phyloP scores from a whole-genome alignment of 2,888 invertebrate species.

The Artemia sp. region DNA sequence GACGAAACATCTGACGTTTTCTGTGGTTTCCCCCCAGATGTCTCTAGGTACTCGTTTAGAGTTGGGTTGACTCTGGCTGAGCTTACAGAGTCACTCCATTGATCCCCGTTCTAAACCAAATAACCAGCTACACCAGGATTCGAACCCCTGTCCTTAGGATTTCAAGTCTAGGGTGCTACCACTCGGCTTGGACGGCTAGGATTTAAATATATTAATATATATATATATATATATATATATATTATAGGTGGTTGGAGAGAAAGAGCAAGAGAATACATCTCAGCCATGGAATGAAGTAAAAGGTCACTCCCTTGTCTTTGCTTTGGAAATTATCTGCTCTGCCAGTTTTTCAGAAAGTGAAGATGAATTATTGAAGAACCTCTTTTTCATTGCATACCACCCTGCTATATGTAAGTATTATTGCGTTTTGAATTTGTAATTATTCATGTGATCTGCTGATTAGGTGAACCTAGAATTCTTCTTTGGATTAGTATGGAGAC shows the following conservation, averaged over 20 bases:
- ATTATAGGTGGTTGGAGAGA: conserved; percentile 30
- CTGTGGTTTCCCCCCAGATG: too few species aligned
- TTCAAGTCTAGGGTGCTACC: too few species aligned
- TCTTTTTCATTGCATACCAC: conserved; percentile 56
- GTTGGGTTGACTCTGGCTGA: too few species aligned
- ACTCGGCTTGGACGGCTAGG: too few species aligned
- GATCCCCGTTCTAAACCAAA: too few species aligned
- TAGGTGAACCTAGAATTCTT: conserved; percentile 8
- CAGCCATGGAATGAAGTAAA: conserved; percentile 34
- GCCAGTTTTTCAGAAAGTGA: conserved; percentile 37
- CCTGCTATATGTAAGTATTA: conserved; percentile 41
- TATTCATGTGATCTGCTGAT: conserved; percentile 13
- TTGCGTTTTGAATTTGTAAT: not conserved
- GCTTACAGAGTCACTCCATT: too few species aligned
- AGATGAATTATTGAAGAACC: conserved; percentile 44
- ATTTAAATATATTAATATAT: too few species aligned
- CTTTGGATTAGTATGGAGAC: not conserved
- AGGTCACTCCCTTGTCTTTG: conserved; percentile 32
- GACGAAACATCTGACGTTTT: too few species aligned
- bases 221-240: too few species aligned
- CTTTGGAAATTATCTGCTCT: conserved; percentile 31
- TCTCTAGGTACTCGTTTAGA: too few species aligned
- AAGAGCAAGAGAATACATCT: conserved; percentile 26
- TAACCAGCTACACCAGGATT: too few species aligned
- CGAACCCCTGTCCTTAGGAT: too few species aligned